These are phyloP conservation scores for Macroglossus sobrinus DNA, from an alignment of 2,113 vertebrate genomes.

Conservation along the genomic window DNA sequence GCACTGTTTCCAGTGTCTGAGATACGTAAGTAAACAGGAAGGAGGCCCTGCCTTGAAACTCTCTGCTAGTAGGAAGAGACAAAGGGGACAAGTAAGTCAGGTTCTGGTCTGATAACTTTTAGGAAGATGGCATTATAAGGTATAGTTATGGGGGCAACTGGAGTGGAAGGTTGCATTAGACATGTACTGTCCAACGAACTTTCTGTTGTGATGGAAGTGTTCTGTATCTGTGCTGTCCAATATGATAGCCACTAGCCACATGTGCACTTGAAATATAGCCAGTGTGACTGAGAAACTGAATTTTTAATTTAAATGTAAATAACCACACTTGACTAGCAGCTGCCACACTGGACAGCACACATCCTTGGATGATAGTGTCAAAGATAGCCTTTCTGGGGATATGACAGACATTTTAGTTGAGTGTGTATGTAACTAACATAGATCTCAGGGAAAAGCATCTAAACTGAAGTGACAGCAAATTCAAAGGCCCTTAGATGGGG, in stretches of 20 bases:
- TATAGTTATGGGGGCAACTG: background rate
- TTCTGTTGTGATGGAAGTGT: background rate
- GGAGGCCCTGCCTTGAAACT: background rate
- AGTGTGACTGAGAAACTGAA: background rate
- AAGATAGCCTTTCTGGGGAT: background rate
- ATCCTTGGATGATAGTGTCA: background rate
- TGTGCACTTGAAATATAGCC: background rate
- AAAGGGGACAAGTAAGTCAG: background rate
- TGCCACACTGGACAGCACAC: background rate
- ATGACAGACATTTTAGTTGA: background rate
- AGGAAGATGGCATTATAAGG: background rate
- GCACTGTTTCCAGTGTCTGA: background rate
- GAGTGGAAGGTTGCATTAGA: background rate
- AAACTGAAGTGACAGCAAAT: background rate
- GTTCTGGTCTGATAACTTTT: background rate
- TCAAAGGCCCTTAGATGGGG: background rate
- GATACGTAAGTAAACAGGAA: background rate
- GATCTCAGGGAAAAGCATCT: background rate
- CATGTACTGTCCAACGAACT: background rate
- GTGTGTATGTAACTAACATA: background rate
- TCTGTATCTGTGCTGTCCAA: background rate
- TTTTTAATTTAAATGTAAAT: background rate
- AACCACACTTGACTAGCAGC: background rate
- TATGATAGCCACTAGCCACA: background rate
- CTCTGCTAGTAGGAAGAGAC: background rate